phyloP scores from a whole-genome alignment of 2,113 vertebrate species.

The Peromyscus polionotus region DNA sequence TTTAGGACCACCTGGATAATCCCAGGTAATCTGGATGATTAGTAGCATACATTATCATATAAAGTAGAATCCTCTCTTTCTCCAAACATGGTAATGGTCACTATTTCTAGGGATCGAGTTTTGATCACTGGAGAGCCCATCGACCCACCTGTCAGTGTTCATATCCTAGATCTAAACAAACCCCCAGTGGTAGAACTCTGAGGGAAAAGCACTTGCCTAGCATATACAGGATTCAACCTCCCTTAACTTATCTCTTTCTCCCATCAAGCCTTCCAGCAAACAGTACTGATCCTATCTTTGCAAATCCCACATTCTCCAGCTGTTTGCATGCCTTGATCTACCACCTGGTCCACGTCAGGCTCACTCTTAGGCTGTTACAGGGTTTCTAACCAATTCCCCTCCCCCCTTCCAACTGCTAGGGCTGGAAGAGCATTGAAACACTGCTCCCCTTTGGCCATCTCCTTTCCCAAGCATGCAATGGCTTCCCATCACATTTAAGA shows the following conservation, averaged over 20 bases:
- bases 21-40: neutral
- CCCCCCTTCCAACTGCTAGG: neutral
- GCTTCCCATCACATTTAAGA: neutral
- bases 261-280: neutral
- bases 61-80: neutral
- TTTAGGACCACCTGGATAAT: neutral
- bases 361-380: neutral
- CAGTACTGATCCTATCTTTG: neutral
- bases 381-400: neutral
- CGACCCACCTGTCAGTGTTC: neutral
- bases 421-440: neutral
- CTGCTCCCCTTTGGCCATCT: neutral
- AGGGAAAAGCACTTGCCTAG: neutral
- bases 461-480: neutral
- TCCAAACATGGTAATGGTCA: neutral
- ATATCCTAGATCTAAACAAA: neutral
- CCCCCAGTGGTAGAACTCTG: neutral
- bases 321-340: neutral
- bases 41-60: neutral
- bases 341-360: neutral
- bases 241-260: neutral
- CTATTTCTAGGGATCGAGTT: neutral
- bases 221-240: neutral
- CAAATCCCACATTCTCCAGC: neutral
- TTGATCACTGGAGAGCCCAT: neutral